A percentile compares a stretch with the other conserved stretches of the same genome.
phyloP scores from a whole-genome alignment of 1,140 invertebrate species.

The Drosophila busckii region DNA sequence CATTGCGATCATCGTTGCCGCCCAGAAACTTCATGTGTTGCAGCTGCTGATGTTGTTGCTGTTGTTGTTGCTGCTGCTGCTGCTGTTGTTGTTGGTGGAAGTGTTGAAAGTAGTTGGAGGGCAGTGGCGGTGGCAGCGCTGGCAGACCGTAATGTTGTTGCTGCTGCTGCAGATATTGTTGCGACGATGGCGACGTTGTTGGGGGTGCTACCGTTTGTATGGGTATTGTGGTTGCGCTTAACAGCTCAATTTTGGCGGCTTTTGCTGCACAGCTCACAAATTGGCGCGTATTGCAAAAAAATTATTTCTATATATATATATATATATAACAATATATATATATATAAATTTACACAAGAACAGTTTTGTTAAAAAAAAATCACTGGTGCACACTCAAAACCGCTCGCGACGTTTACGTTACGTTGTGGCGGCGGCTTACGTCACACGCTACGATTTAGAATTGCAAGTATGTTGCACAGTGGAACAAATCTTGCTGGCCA shows the following conservation, averaged over 20 bases:
- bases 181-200: constrained; percentile 43
- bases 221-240: constrained; percentile 73
- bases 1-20: constrained; percentile 75
- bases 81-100: constrained; percentile 38
- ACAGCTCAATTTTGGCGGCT: constrained; percentile 78
- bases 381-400: no score
- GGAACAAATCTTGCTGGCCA: constrained; percentile 1
- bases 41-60: constrained; percentile 43
- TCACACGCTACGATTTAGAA: no score
- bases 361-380: no score
- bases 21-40: constrained; percentile 79
- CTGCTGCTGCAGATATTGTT: constrained; percentile 19
- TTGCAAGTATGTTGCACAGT: no score
- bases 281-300: constrained; percentile 67
- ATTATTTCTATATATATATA: constrained; percentile 1
- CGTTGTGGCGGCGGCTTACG: no score
- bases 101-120: constrained; percentile 40
- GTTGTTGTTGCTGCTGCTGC: constrained; percentile 38
- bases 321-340: neutral
- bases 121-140: constrained; percentile 20
- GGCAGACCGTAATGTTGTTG: constrained; percentile 34
- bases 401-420: no score
- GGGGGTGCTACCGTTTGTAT: constrained; percentile 69
- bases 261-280: constrained; percentile 60
- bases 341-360: neutral